Evolutionary conservation across 1,140 invertebrate species (phyloP).

Genomic region (Ephestia elutella): DNA sequence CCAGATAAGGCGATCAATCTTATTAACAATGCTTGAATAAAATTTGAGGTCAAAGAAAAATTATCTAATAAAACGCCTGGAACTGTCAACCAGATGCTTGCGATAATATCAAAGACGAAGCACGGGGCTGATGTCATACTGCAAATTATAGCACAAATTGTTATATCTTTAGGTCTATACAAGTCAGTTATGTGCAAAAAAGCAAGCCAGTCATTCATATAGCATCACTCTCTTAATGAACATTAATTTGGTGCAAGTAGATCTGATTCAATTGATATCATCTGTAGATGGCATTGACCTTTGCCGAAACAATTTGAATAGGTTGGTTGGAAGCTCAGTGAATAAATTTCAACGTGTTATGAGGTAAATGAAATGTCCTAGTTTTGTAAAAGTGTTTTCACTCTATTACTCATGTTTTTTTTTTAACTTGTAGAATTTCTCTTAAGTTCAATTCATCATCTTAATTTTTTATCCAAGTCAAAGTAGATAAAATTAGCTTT

Average conservation of each 20-base stretch:
- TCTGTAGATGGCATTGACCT: constrained; percentile 60
- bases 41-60: background rate
- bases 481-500: background rate
- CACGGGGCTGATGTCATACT: constrained; percentile 46
- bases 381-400: too few species aligned
- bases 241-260: constrained; percentile 69
- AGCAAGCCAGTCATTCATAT: constrained; percentile 29
- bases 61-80: background rate
- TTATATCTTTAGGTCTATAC: too few species aligned
- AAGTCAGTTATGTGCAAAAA: background rate
- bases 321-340: constrained; percentile 18
- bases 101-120: constrained; percentile 41
- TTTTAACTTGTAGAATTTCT: too few species aligned
- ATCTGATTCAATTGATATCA: constrained; percentile 71
- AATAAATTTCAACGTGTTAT: constrained; percentile 12
- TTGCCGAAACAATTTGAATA: constrained; percentile 46
- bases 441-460: too few species aligned
- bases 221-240: constrained; percentile 54
- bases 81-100: background rate
- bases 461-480: too few species aligned
- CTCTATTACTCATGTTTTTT: too few species aligned
- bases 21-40: background rate
- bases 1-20: constrained; percentile 12
- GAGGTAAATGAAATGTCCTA: constrained; percentile 16
- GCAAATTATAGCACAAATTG: background rate